phyloP scores from a whole-genome alignment of 2,888 invertebrate genomes.

The Cataglyphis cursor region DNA sequence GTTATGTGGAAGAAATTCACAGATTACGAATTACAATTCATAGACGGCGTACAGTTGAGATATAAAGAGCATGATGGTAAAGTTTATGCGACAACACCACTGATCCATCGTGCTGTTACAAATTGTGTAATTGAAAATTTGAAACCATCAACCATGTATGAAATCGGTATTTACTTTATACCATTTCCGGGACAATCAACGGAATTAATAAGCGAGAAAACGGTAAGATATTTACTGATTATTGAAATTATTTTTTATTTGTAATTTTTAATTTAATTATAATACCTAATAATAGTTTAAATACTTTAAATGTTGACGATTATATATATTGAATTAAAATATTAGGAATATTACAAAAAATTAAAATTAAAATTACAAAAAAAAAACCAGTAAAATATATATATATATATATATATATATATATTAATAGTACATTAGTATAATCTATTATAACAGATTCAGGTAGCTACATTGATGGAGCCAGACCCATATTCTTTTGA shows the following conservation, averaged over 20 bases:
- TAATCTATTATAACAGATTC: slow-evolving; percentile 74
- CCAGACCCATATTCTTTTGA: slow-evolving; percentile 94
- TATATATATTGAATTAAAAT: too few species aligned
- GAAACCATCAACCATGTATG: slow-evolving; percentile 93
- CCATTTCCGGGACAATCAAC: slow-evolving; percentile 94
- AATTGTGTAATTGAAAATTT: slow-evolving; percentile 93
- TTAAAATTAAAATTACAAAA: too few species aligned
- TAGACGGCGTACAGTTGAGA: slow-evolving; percentile 95
- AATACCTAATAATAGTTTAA: not conserved
- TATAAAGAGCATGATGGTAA: slow-evolving; percentile 94
- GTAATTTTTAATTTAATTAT: not conserved
- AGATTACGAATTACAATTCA: slow-evolving; percentile 93
- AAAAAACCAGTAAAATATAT: too few species aligned
- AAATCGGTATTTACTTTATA: slow-evolving; percentile 94
- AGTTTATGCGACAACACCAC: slow-evolving; percentile 94
- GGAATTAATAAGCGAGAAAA: slow-evolving; percentile 91
- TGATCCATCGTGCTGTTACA: slow-evolving; percentile 94
- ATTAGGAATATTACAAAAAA: too few species aligned
- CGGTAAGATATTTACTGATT: slow-evolving; percentile 86
- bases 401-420: too few species aligned
- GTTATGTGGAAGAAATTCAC: slow-evolving; percentile 94
- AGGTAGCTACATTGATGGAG: slow-evolving; percentile 81
- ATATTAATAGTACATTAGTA: not conserved
- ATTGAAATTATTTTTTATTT: not conserved
- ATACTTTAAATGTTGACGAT: not conserved